phyloP scores from a whole-genome alignment of 2,888 invertebrate species.

The Alitta virens region DNA sequence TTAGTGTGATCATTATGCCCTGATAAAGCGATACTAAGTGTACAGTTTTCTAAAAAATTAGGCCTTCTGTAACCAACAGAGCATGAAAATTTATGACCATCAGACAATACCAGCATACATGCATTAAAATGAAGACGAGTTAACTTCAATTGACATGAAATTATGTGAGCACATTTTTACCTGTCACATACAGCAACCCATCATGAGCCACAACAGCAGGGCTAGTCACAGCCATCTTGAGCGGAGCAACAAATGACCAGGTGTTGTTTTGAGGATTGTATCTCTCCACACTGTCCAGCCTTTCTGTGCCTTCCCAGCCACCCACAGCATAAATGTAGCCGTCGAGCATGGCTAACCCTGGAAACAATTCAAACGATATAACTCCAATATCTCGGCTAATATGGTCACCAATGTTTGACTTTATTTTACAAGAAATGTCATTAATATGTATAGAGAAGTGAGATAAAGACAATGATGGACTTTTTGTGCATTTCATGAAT shows the following conservation, averaged over 20 bases:
- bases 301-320: slow-evolving; percentile 59
- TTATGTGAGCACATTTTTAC: slow-evolving; percentile 32
- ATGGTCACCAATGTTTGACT: too few relatives aligned
- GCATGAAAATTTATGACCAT: too few relatives aligned
- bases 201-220: slow-evolving; percentile 59
- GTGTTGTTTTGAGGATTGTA: slow-evolving; percentile 58
- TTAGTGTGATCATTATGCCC: background rate
- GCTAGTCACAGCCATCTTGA: slow-evolving; percentile 60
- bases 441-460: too few relatives aligned
- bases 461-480: too few relatives aligned
- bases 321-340: slow-evolving; percentile 61
- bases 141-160: background rate
- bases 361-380: slow-evolving; percentile 3
- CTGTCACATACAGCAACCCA: slow-evolving; percentile 59
- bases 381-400: background rate
- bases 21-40: too few relatives aligned
- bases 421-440: too few relatives aligned
- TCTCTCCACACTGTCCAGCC: slow-evolving; percentile 58
- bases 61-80: too few relatives aligned
- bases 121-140: background rate
- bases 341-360: slow-evolving; percentile 60
- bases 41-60: too few relatives aligned
- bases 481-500: too few relatives aligned
- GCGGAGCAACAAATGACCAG: slow-evolving; percentile 57
- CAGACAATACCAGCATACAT: background rate